Base-by-base conservation (phyloP, 2,113 vertebrate species). In the Bos indicus region DNA sequence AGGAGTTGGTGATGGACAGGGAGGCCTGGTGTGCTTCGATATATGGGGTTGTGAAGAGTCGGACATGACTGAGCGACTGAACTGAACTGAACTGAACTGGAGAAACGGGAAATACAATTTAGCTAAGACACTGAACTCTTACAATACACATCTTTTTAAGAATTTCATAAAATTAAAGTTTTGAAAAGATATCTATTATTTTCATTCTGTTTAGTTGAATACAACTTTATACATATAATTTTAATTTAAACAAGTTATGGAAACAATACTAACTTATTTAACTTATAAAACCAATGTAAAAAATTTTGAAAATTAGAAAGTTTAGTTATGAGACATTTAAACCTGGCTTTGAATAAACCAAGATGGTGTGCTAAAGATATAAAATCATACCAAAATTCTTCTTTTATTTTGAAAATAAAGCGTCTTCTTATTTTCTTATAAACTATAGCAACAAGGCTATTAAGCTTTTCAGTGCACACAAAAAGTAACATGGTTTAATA, bases 251-350 rank as follows among this genome's bases (percentile, higher is more conserved):
- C 15, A 88, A 88, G 16, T 80, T 84, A 71, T 71, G 9, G n/a
- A 90, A 90, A 71, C 5, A 82, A 9, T 74, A 40, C 16, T 77
- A 82, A 83, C 8, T 97, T 81, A 59, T 88, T 84, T 74, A 95
- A 94, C 46, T 94, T 52, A 90, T 81, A 74, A 94, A 85, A 30
- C n/a, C 71, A 89, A 80, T 51, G 40, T 54, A 71, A 40, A 30
- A 92, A 92, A 74, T 89, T 67, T 82, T 82, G n/a, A n/a, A 90
- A 54, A 5, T 93, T 87, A 90, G n/a, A n/a, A 90, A 54, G 7
- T 93, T 87, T 93, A 95, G 62, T 90, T 56, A 87, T 54, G 26
- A 97, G 40, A 82, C 88, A 81, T 87, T 82, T 90, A 93, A 96
- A 64, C 48, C 30, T 71, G n/a, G 16, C 89, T 90, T 91, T 94